Evolutionary conservation across 2,888 invertebrate genomes (phyloP).

Genomic region (Amphipoea oculea): DNA sequence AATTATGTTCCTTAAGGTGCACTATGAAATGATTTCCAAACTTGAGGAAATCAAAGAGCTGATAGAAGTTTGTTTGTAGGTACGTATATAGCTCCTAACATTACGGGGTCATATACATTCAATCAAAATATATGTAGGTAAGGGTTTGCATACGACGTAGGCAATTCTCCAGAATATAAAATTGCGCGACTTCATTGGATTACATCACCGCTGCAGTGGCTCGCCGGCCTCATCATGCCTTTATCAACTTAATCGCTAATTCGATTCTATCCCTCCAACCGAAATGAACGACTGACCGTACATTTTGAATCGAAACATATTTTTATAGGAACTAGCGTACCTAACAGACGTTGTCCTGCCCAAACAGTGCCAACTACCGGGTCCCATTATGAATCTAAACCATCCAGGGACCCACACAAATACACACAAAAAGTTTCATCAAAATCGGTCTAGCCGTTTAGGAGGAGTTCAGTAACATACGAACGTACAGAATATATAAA

Average conservation of each 20-base stretch:
- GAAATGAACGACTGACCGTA: constrained; percentile 1
- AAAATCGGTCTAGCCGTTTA: not conserved
- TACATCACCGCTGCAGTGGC: constrained; percentile 34
- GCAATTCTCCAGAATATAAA: constrained; percentile 45
- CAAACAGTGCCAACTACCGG: too few species aligned
- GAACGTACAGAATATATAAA: not conserved
- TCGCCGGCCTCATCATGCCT: constrained; percentile 33
- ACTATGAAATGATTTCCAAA: not conserved
- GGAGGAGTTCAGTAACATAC: not conserved
- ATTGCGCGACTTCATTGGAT: constrained; percentile 46
- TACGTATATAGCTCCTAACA: not conserved
- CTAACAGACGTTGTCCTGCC: too few species aligned
- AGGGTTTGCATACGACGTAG: constrained; percentile 8
- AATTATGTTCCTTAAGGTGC: too few species aligned
- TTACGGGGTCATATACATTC: not conserved
- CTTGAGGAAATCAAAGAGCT: not conserved
- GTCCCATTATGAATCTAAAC: too few species aligned
- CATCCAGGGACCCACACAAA: too few species aligned
- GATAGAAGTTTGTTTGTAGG: not conserved
- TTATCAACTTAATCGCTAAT: constrained; percentile 41
- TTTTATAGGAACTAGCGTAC: not conserved
- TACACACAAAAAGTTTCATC: not conserved
- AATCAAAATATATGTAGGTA: not conserved
- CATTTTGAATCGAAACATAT: not conserved
- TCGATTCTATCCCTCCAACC: constrained; percentile 18